Conservation (phyloP, 64 coral and sea anemone species). For the Dendrophyllia cribrosa region DNA sequence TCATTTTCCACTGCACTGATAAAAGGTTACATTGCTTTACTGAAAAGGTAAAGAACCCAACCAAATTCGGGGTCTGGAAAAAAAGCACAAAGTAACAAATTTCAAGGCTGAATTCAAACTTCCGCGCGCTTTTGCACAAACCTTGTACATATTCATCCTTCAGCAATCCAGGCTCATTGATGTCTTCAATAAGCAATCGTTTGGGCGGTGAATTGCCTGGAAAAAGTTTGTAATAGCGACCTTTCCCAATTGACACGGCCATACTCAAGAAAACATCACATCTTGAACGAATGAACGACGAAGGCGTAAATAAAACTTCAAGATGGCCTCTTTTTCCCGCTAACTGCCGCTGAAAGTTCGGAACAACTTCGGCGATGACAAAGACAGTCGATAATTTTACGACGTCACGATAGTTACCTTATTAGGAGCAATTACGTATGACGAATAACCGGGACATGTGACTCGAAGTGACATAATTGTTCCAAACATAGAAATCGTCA, state of each 20-base stretch:
- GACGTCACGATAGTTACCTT: background rate
- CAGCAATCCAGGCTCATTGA: slow-evolving; percentile 38
- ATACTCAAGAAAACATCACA: background rate
- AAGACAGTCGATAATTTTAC: background rate
- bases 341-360: background rate
- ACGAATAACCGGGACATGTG: slow-evolving; percentile 27
- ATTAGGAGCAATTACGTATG: background rate
- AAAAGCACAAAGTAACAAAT: background rate
- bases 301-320: background rate
- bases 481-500: slow-evolving; percentile 50
- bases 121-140: background rate
- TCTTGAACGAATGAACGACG: too few species aligned
- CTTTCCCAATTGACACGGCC: slow-evolving; percentile 12
- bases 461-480: slow-evolving; percentile 22
- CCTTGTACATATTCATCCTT: background rate
- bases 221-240: slow-evolving; percentile 43
- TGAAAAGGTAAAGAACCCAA: background rate
- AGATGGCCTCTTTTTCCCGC: slow-evolving; percentile 34
- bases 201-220: background rate
- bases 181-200: slow-evolving; percentile 19
- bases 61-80: background rate
- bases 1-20: too few species aligned
- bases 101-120: too few species aligned
- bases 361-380: slow-evolving; percentile 22
- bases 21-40: background rate